Evolutionary conservation across 2,113 vertebrate genomes (phyloP), one percentile per base, ranked within the genome.

Genomic region (Sylvilagus bachmani): DNA sequence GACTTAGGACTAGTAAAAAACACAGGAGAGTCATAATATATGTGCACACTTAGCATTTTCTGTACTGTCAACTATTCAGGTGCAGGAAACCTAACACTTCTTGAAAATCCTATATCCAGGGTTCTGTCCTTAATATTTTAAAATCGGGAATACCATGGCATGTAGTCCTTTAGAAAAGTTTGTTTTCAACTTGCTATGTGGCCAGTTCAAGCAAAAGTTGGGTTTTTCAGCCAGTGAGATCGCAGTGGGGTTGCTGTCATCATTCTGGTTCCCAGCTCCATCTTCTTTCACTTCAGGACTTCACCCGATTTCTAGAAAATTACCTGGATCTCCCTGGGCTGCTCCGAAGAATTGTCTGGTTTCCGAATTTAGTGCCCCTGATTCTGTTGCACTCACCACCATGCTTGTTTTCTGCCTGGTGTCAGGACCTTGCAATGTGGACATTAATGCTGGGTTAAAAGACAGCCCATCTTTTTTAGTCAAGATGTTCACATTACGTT

Each of bases 51-150:
- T 24, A 1, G 6, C 8, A 6, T 51, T 19, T 8, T 77, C 55
- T 38, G 2, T 36, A 16, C 6, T n/a, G 70, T 62, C 38, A 70
- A 3, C 53, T 25, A 4, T 17, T 67, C 29, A n/a, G 17, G 31
- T 38, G 0, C 7, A 16, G 27, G n/a, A 33, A 14, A 13, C 29
- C 14, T 17, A 44, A 14, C 1, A 12, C 31, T 13, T 58, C 44
- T 69, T 66, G 12, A 22, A 31, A 75, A 94, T 25, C 33, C 27
- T 16, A 66, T 71, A 14, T 78, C 22, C 61, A 86, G 67, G 8
- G 22, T 61, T 21, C 25, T 62, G 22, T 36, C 27, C 25, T 62
- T 64, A 81, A 9, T 64, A 44, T 64, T 49, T 80, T 13, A 10
- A 77, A 49, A 7, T 84, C 71, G 29, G 31, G n/a, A 78, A 5